Percentiles rank a stretch among this genome's conserved stretches.
phyloP scores from a whole-genome alignment of 1,140 invertebrate species.

The Drosophila littoralis region DNA sequence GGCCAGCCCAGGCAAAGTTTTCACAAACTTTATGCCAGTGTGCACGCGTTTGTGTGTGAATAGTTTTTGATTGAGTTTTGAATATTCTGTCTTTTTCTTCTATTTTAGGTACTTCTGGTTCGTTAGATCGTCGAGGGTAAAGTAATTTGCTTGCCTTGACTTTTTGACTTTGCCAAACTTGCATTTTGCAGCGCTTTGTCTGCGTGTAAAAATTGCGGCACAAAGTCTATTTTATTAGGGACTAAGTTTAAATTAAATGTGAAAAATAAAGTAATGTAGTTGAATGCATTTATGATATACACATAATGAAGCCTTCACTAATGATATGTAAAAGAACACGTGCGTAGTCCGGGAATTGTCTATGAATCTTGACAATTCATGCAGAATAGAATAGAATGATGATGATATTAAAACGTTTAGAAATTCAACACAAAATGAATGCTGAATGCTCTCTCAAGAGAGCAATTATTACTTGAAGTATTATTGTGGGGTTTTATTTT shows the following conservation, averaged over 20 bases:
- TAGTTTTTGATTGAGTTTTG: conserved; percentile 74
- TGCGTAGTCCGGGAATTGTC: too few species aligned
- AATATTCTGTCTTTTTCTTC: conserved; percentile 20
- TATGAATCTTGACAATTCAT: too few species aligned
- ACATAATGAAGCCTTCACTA: neutral
- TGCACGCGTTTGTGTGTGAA: conserved; percentile 50
- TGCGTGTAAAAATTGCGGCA: conserved; percentile 1
- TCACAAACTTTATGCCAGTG: conserved; percentile 32
- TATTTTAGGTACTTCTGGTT: conserved; percentile 26
- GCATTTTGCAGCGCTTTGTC: conserved; percentile 7
- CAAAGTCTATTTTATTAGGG: neutral
- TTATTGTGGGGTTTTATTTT: too few species aligned
- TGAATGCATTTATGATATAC: neutral
- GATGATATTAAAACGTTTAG: too few species aligned
- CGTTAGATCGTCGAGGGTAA: conserved; percentile 33
- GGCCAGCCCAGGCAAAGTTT: conserved; percentile 60
- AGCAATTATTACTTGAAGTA: too few species aligned
- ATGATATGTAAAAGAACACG: too few species aligned
- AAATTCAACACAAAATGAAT: too few species aligned
- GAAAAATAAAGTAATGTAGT: neutral
- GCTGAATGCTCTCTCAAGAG: too few species aligned
- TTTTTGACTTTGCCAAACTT: conserved; percentile 18
- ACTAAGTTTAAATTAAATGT: neutral
- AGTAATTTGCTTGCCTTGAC: conserved; percentile 38
- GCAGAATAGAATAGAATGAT: too few species aligned